These are phyloP conservation scores for Solen grandis DNA, from an alignment of 1,140 invertebrate genomes.

Conservation along the genomic window DNA sequence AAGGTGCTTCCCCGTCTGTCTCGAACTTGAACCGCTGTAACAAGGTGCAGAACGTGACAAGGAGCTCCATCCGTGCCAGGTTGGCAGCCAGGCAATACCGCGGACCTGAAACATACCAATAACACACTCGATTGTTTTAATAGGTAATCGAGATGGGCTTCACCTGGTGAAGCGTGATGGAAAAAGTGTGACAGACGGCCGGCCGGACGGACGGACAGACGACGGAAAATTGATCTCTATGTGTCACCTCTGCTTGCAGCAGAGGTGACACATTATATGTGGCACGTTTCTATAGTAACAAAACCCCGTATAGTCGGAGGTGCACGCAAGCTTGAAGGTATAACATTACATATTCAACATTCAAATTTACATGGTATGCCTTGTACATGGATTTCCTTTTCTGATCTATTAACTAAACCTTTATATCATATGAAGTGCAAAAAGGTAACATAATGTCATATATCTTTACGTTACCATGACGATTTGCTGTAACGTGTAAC, in stretches of 20 bases:
- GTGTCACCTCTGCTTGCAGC: no score
- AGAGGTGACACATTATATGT: not conserved
- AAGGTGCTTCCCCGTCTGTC: not conserved
- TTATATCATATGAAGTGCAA: no score
- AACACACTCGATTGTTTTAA: not conserved
- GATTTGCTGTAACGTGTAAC: no score
- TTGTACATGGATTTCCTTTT: no score
- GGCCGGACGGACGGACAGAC: no score
- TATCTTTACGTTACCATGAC: no score
- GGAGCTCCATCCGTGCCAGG: constrained; percentile 34
- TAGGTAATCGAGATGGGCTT: not conserved
- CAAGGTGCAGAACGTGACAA: constrained; percentile 9
- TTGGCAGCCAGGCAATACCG: constrained; percentile 34
- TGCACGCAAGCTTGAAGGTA: not conserved
- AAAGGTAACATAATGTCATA: no score
- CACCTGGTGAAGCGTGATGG: not conserved
- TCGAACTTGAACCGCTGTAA: constrained; percentile 27
- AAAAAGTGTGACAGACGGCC: no score
- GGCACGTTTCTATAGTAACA: not conserved
- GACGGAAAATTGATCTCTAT: no score
- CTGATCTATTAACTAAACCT: no score
- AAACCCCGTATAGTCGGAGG: no score
- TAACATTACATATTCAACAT: not conserved
- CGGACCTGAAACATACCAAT: constrained; percentile 26
- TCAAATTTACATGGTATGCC: not conserved